Conservation (phyloP, 1,140 invertebrate species). For the Drosophila serrata region DNA sequence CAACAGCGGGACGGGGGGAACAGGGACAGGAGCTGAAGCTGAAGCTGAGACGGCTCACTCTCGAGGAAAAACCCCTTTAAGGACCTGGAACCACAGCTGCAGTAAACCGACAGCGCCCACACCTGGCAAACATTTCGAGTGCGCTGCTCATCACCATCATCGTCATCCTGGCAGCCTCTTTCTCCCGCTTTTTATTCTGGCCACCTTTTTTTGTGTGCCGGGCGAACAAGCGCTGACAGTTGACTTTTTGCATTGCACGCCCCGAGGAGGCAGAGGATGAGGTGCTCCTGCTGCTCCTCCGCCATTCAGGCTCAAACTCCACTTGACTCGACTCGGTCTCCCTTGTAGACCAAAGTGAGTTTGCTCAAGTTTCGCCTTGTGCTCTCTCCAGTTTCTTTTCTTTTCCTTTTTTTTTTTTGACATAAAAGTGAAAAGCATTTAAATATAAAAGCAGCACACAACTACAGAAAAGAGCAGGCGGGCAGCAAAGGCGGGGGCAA, state of each 20-base stretch:
- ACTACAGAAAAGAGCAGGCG: constrained; percentile 61
- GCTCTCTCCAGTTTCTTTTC: constrained; percentile 6
- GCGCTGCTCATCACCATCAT: constrained; percentile 65
- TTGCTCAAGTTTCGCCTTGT: constrained; percentile 71
- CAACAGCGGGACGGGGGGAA: constrained; percentile 34
- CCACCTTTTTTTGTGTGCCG: constrained; percentile 14
- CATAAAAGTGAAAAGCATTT: constrained; percentile 84
- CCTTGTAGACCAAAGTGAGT: constrained; percentile 68
- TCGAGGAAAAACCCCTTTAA: constrained; percentile 54
- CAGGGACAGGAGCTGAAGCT: not conserved
- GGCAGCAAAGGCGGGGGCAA: constrained; percentile 10
- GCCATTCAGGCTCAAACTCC: constrained; percentile 56
- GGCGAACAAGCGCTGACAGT: constrained; percentile 70
- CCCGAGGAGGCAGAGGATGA: constrained; percentile 2
- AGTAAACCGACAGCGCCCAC: constrained; percentile 34
- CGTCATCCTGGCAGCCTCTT: constrained; percentile 45
- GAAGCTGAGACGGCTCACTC: constrained; percentile 35
- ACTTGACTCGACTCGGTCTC: constrained; percentile 65
- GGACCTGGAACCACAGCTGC: constrained; percentile 36
- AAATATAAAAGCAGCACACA: constrained; percentile 74
- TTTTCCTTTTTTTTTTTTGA: constrained; percentile 32
- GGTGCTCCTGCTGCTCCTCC: constrained; percentile 15
- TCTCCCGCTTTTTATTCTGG: not conserved
- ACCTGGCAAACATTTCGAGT: constrained; percentile 63
- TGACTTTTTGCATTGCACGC: constrained; percentile 58